Base-by-base conservation (phyloP, 2,113 vertebrate species). In the Colaptes auratus region DNA sequence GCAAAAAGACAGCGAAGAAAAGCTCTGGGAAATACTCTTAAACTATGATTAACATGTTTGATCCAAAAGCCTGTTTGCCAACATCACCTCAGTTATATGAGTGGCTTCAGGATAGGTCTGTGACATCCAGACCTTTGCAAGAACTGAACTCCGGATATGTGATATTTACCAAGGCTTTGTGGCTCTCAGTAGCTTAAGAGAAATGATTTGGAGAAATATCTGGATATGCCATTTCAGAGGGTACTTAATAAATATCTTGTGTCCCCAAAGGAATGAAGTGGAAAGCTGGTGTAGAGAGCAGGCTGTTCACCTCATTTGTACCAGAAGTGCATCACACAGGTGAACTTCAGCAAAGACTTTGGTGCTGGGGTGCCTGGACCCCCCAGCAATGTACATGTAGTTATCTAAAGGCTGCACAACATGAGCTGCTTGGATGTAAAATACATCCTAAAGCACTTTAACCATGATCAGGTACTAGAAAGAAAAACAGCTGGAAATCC, bases 171-270 rank as follows among this genome's bases (percentile, higher is more conserved):
- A 61, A 39, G 12, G 39, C 7, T 65, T 71, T n/a, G 33, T 11
- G 77, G 35, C 18, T 76, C 50, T 76, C 1, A 0, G 3, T 20
- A 82, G 39, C 25, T 61, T 66, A 56, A 67, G 12, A 69, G 27
- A 21, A 61, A 56, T 76, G 27, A 50, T 33, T 24, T 31, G 12
- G 80, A 81, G 20, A 59, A 33, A 70, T 17, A 17, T 12, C 10
- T 12, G 25, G 15, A 76, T 21, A 4, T 0, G 0, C 42, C 28
- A 19, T 46, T 60, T 20, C 28, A 65, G 35, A n/a, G 13, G 16
- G 44, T 60, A 23, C 8, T 61, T 82, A 48, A 44, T 55, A 42
- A 76, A 35, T 39, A 35, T 60, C 65, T 53, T 48, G 44, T 85
- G 61, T 7, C 64, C 42, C 53, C 5, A 1, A 52, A 77, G 39